Conservation (phyloP, 1,140 invertebrate species). For the Pomphorhynchus laevis region DNA sequence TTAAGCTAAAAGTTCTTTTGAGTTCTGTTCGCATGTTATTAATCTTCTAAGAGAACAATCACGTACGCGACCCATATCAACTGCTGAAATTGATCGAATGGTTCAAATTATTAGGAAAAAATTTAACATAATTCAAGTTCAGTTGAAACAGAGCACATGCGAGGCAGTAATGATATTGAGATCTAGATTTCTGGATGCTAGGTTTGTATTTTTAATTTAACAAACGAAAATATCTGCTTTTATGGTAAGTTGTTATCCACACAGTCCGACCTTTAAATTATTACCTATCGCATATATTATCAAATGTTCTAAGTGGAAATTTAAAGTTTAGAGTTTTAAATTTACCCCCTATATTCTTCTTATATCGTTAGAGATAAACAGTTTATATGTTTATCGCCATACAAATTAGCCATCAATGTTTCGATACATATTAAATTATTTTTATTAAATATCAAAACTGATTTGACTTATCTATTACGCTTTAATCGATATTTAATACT, state of each 20-base stretch:
- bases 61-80: conserved; percentile 64
- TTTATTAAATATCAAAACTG: too few relatives aligned
- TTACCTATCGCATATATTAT: background rate
- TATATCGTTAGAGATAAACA: too few relatives aligned
- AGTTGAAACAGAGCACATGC: conserved; percentile 93
- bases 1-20: too few relatives aligned
- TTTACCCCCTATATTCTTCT: too few relatives aligned
- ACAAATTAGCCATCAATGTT: too few relatives aligned
- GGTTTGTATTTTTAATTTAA: conserved; percentile 22
- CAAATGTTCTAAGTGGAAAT: too few relatives aligned
- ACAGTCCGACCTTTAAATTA: background rate
- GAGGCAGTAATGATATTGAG: conserved; percentile 99
- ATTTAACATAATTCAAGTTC: conserved; percentile 97
- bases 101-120: conserved; percentile 98
- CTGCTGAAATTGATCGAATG: conserved; percentile 94
- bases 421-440: too few relatives aligned
- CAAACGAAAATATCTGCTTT: too few relatives aligned
- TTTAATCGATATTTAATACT: too few relatives aligned
- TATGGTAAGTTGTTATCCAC: background rate
- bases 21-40: conserved; percentile 97
- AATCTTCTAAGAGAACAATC: conserved; percentile 83
- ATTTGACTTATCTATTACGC: too few relatives aligned
- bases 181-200: conserved; percentile 58
- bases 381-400: too few relatives aligned
- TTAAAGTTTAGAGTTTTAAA: too few relatives aligned